Conservation (phyloP, 2,888 invertebrate species). For the Dysmachus trigonus region DNA sequence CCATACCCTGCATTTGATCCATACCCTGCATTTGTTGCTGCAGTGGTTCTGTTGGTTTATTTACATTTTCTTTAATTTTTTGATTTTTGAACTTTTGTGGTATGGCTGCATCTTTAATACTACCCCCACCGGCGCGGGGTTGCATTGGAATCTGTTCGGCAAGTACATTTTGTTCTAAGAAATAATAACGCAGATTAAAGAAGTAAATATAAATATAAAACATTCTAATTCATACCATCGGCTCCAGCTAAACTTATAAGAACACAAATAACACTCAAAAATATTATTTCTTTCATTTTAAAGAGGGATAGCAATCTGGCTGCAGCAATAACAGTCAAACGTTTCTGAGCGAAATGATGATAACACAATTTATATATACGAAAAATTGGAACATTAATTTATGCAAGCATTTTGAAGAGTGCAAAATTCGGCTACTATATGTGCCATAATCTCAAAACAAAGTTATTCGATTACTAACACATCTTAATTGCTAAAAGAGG, state of each 20-base stretch:
- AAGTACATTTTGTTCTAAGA: not conserved
- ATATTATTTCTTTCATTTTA: not conserved
- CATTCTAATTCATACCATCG: not conserved
- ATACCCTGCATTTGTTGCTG: not conserved
- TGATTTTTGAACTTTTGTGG: not conserved
- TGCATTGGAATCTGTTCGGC: not conserved
- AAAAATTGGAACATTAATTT: not conserved
- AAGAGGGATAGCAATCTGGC: not conserved
- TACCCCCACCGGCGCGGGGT: not conserved
- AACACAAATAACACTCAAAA: not conserved
- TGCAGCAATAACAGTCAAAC: not conserved
- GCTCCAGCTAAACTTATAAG: not conserved
- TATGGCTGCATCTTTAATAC: not conserved
- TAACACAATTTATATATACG: conserved; percentile 1
- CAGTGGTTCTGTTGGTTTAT: not conserved
- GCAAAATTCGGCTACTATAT: not conserved
- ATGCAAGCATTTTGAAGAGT: not conserved
- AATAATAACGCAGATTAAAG: not conserved
- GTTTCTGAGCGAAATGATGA: not conserved
- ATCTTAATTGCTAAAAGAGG: not conserved
- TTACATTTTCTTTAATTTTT: not conserved
- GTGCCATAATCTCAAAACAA: not conserved
- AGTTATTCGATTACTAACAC: not conserved
- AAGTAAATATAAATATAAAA: not conserved
- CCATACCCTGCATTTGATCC: not conserved